Evolutionary conservation across 2,888 invertebrate species (phyloP).

Genomic region (Perithous albicinctus): DNA sequence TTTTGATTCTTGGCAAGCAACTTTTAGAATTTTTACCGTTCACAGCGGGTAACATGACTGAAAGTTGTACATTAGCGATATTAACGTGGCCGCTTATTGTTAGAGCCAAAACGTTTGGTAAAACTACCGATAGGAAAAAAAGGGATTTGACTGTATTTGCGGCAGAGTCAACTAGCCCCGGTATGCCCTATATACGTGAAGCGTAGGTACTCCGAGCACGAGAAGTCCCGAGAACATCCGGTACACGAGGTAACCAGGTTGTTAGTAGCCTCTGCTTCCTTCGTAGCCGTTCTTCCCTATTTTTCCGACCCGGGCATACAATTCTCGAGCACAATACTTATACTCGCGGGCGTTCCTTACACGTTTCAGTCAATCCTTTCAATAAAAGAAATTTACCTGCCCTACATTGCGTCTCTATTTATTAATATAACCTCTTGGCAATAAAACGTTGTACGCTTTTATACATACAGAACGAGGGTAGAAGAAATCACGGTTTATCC

Average conservation of each 20-base stretch:
- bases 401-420: neutral
- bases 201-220: conserved; percentile 21
- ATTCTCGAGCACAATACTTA: conserved; percentile 25
- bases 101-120: no score
- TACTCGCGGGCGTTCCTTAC: neutral
- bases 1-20: no score
- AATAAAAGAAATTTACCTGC: neutral
- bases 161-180: no score
- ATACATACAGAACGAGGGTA: neutral
- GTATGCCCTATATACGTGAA: no score
- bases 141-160: no score
- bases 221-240: conserved; percentile 63
- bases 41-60: no score
- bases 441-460: neutral
- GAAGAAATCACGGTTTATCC: conserved; percentile 54
- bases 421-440: conserved; percentile 4
- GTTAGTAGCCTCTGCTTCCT: conserved; percentile 44
- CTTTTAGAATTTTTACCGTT: no score
- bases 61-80: no score
- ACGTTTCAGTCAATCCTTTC: conserved; percentile 31
- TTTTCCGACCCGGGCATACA: conserved; percentile 34
- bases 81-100: no score
- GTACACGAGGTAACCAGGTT: conserved; percentile 56
- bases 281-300: conserved; percentile 19
- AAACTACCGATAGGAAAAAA: no score